These are phyloP conservation scores for Cyanistes caeruleus DNA, from an alignment of 2,113 vertebrate species.

Conservation along the genomic window DNA sequence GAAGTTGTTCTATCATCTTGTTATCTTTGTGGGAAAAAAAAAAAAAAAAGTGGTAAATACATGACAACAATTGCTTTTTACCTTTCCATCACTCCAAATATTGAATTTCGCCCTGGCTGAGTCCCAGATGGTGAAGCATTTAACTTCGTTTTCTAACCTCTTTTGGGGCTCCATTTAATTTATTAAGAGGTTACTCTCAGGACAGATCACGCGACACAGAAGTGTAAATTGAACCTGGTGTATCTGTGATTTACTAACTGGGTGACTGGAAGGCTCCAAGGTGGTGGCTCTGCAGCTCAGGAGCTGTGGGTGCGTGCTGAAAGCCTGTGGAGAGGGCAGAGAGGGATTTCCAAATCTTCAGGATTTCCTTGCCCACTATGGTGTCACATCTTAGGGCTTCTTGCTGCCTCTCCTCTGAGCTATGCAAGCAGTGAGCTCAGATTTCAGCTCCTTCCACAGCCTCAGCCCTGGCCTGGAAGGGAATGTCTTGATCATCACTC, in stretches of 20 bases:
- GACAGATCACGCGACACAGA: not conserved
- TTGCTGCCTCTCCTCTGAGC: not conserved
- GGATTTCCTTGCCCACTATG: not conserved
- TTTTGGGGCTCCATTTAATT: slow-evolving; percentile 52
- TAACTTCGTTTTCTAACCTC: slow-evolving; percentile 59
- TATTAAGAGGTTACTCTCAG: slow-evolving; percentile 58
- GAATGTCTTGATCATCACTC: not conserved
- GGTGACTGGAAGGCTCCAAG: not conserved
- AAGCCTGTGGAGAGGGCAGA: not conserved
- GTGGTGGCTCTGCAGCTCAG: not conserved
- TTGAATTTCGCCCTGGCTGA: slow-evolving; percentile 32
- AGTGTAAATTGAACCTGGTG: slow-evolving; percentile 32
- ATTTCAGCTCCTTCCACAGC: not conserved
- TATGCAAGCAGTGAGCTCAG: not conserved
- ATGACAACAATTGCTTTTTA: slow-evolving; percentile 22
- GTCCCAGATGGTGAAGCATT: slow-evolving; percentile 57
- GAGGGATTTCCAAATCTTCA: accelerated
- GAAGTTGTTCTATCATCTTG: not conserved
- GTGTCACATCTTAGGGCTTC: not conserved
- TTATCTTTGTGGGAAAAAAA: not conserved
- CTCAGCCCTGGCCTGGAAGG: not conserved
- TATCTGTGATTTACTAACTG: slow-evolving; percentile 44
- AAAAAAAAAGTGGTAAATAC: not conserved
- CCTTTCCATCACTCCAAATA: slow-evolving; percentile 29
- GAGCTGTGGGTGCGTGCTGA: accelerated